Percentiles rank a stretch among this genome's conserved stretches.
phyloP scores from a whole-genome alignment of 1,140 invertebrate genomes.

The Arion vulgaris region DNA sequence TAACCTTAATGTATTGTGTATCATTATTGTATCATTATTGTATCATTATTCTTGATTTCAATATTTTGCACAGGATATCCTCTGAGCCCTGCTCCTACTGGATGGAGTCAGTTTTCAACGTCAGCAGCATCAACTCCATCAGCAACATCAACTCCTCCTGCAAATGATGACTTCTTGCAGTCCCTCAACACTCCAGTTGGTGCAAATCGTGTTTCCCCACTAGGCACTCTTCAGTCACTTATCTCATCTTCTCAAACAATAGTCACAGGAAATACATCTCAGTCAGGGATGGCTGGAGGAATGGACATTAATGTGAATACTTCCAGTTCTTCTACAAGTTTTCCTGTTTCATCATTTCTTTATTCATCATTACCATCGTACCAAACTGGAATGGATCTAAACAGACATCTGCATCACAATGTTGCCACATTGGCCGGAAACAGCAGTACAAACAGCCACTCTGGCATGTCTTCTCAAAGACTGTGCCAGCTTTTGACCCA shows the following conservation, averaged over 20 bases:
- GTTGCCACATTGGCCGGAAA: conserved; percentile 24
- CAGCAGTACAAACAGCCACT: conserved; percentile 17
- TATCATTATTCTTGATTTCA: too few species aligned
- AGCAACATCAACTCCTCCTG: neutral
- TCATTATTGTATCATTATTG: too few species aligned
- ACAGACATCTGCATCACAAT: conserved; percentile 36
- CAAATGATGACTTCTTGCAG: neutral
- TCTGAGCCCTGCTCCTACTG: neutral
- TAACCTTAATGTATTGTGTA: too few species aligned
- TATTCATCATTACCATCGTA: conserved; percentile 17
- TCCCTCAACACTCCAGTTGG: neutral
- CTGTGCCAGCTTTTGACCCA: conserved; percentile 59
- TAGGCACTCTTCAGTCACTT: neutral
- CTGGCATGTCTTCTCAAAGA: conserved; percentile 47
- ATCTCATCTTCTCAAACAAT: neutral
- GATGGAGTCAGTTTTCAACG: neutral
- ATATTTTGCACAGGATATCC: neutral
- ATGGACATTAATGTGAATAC: conserved; percentile 22
- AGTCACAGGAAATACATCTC: neutral
- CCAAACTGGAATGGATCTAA: conserved; percentile 15
- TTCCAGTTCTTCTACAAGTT: neutral
- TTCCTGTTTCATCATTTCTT: conserved; percentile 6
- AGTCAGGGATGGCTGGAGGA: neutral
- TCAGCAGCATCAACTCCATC: neutral
- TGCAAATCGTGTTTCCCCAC: neutral